A percentile compares a stretch with the other conserved stretches of the same genome.
These are phyloP conservation scores for Pungitius pungitius DNA, from an alignment of 2,113 vertebrate genomes.

Conservation along the genomic window DNA sequence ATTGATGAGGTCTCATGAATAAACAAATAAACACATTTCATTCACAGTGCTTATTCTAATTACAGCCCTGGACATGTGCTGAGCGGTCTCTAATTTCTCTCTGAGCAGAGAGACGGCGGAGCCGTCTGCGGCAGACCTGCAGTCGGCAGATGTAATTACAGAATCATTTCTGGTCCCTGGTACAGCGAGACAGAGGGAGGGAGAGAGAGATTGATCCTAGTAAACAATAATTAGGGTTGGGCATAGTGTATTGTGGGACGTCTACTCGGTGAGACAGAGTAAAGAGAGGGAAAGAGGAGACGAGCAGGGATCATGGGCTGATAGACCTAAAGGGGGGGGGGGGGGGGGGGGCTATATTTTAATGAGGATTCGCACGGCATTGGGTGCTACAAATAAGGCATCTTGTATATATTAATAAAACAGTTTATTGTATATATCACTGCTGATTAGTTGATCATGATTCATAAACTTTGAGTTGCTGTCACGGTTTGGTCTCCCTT, in stretches of 20 bases:
- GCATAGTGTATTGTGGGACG: slow-evolving; percentile 69
- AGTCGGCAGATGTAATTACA: slow-evolving; percentile 79
- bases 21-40: slow-evolving; percentile 79
- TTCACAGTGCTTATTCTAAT: slow-evolving; percentile 73
- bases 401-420: not conserved
- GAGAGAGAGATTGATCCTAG: slow-evolving; percentile 65
- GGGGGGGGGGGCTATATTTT: not conserved
- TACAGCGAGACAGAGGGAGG: slow-evolving; percentile 46
- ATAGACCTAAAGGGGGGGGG: slow-evolving; percentile 12
- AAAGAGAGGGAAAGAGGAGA: slow-evolving; percentile 41
- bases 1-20: slow-evolving; percentile 69
- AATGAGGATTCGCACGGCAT: not conserved
- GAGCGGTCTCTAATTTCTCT: slow-evolving; percentile 77
- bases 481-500: too few species aligned
- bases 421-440: too few species aligned
- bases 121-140: slow-evolving; percentile 75
- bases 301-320: slow-evolving; percentile 35
- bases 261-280: slow-evolving; percentile 57
- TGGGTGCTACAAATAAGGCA: not conserved
- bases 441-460: too few species aligned
- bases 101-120: slow-evolving; percentile 69
- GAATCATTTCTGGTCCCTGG: slow-evolving; percentile 73
- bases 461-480: not conserved
- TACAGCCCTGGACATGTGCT: slow-evolving; percentile 72
- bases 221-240: slow-evolving; percentile 81